phyloP scores from a whole-genome alignment of 2,888 invertebrate species.

The Xestia xanthographa region DNA sequence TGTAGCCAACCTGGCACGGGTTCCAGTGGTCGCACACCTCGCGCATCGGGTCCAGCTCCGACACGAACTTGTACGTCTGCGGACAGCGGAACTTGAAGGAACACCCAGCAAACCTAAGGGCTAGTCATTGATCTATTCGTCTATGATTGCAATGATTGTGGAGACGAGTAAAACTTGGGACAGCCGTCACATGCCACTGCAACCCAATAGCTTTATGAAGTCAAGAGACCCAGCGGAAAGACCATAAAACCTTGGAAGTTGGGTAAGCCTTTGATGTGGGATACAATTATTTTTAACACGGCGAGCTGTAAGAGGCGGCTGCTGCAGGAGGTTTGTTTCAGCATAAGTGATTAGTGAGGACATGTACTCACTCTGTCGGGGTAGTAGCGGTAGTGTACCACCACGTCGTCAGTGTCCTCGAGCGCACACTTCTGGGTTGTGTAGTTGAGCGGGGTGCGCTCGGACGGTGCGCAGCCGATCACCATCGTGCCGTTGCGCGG shows the following conservation, averaged over 20 bases:
- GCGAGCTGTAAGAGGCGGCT: neutral
- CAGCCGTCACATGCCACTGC: neutral
- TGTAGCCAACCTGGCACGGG: slow-evolving; percentile 87
- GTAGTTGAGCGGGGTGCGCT: slow-evolving; percentile 85
- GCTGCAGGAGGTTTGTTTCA: neutral
- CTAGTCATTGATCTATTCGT: neutral
- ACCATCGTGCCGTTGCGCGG: slow-evolving; percentile 82
- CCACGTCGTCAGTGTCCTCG: slow-evolving; percentile 85
- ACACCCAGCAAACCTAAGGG: neutral
- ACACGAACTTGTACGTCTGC: slow-evolving; percentile 86
- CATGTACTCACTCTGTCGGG: slow-evolving; percentile 81
- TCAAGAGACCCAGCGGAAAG: no score
- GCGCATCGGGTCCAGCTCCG: slow-evolving; percentile 84
- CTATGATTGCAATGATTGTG: neutral
- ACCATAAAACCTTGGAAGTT: no score
- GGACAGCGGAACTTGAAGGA: slow-evolving; percentile 3
- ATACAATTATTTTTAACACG: neutral
- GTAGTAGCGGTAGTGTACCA: slow-evolving; percentile 86
- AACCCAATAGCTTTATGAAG: no score
- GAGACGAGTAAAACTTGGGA: neutral
- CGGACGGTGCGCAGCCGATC: slow-evolving; percentile 83
- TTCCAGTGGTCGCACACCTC: slow-evolving; percentile 88
- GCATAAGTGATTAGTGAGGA: neutral
- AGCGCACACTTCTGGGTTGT: slow-evolving; percentile 81
- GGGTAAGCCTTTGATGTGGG: neutral